These are phyloP conservation scores for Aratinga solstitialis DNA, from an alignment of 2,797 vertebrate species.

Conservation along the genomic window DNA sequence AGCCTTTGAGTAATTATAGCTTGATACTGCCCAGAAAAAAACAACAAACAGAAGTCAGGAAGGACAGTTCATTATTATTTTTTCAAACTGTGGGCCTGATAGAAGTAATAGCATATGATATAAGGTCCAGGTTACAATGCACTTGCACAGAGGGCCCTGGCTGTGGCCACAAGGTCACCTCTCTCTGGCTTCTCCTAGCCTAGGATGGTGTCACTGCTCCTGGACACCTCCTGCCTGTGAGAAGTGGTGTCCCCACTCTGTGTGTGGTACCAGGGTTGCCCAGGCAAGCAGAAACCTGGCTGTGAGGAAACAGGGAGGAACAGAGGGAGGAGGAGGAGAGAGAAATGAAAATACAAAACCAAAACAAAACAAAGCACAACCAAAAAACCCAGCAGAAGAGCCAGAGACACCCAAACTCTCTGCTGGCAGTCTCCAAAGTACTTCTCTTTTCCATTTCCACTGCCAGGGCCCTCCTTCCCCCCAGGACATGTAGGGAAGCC, in stretches of 20 bases:
- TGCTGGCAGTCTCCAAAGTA: background rate
- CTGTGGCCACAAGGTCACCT: background rate
- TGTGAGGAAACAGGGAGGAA: slow-evolving; percentile 12
- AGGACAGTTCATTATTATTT: background rate
- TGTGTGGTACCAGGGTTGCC: background rate
- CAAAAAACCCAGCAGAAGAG: background rate
- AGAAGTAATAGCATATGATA: background rate
- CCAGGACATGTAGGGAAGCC: background rate
- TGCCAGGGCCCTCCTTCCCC: background rate
- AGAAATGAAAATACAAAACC: background rate
- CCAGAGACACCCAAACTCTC: background rate
- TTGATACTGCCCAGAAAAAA: background rate
- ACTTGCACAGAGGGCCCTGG: background rate
- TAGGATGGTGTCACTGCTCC: background rate
- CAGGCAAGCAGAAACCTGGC: background rate
- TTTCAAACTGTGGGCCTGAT: background rate
- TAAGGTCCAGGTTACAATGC: background rate
- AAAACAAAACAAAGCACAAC: background rate
- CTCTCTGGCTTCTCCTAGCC: rapidly evolving
- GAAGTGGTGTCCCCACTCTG: rapidly evolving
- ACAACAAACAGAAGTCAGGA: background rate
- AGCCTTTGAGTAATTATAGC: background rate
- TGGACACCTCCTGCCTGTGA: background rate
- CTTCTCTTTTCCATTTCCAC: background rate
- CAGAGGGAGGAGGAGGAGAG: background rate